Conservation (phyloP, 2,113 vertebrate genomes). For the Nyctereutes procyonoides region DNA sequence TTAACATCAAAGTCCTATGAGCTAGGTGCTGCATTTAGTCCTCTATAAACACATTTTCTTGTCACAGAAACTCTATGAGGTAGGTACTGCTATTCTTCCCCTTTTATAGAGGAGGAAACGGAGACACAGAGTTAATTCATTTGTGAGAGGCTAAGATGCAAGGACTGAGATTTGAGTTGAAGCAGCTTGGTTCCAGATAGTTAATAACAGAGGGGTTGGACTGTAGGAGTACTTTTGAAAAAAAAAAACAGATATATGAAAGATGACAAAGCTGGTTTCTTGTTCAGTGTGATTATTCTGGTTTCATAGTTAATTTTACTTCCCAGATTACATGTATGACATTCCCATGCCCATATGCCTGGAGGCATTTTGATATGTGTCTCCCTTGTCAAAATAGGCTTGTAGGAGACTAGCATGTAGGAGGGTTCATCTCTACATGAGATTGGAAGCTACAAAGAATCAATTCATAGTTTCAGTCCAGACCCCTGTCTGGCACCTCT, state of each 20-base stretch:
- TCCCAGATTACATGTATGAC: not conserved
- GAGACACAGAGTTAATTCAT: constrained; percentile 41
- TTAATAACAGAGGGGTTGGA: not conserved
- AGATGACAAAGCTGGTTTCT: constrained; percentile 9
- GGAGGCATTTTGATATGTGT: not conserved
- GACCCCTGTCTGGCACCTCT: not conserved
- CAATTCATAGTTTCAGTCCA: not conserved
- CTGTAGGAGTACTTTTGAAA: not conserved
- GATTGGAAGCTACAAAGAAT: constrained; percentile 35
- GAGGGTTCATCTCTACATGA: not conserved
- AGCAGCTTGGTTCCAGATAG: not conserved
- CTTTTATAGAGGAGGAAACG: constrained; percentile 40
- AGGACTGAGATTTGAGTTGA: constrained; percentile 48
- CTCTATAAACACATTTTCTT: constrained; percentile 33
- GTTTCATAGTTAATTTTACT: constrained; percentile 1
- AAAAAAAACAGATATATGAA: constrained; percentile 3
- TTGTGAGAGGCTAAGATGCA: not conserved
- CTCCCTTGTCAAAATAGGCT: not conserved
- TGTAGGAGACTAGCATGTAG: not conserved
- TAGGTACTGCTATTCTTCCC: not conserved
- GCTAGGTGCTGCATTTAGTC: not conserved
- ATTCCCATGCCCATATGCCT: not conserved
- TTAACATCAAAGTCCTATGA: not conserved
- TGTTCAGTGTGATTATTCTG: not conserved
- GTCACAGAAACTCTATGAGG: not conserved